Evolutionary conservation across 2,797 vertebrate species (phyloP), one percentile per base, ranked within the genome.

Genomic region (Diceros bicornis): DNA sequence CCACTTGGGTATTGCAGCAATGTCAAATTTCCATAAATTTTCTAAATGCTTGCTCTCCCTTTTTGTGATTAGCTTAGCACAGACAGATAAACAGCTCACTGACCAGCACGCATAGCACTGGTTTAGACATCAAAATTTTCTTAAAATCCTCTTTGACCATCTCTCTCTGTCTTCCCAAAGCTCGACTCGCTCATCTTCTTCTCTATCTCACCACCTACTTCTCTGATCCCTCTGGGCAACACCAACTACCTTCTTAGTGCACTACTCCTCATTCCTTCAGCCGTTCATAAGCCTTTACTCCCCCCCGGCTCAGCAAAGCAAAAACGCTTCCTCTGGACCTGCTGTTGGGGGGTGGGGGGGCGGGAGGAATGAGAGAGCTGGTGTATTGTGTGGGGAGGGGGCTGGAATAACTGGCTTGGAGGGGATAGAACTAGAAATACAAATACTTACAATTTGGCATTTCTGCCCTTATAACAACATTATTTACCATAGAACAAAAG

Each of bases 61-160:
- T 34, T 86, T 91, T 47, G 25, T 32, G 34, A 14, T 89, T 75
- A 81, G 47, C 20, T 47, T 55, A 57, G 37, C 34, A 37, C 44
- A 89, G 47, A 61, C 41, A 88, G 57, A 52, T 32, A 64, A 50
- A 69, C 14, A 83, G 41, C 59, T 77, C 14, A 61, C n/a, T 90
- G 29, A 47, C 61, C 41, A 55, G 57, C 11, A 25, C 23, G 66
- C 25, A 25, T 12, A 79, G 18, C 16, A 2, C 61, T 57, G 27
- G 55, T 74, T 88, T 86, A 68, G n/a, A 62, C 57, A 87, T 50
- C 27, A 83, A 77, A 74, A 90, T 44, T 78, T 62, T n/a, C 34
- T 92, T 94, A 52, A 85, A 64, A 62, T 50, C 71, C 23, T 92
- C 61, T 84, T 93, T 79, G 66, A 57, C 55, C 14, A 72, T 37